Evolutionary conservation across 2,888 invertebrate species (phyloP).

Genomic region (Gastracanthus pulcherrimus): DNA sequence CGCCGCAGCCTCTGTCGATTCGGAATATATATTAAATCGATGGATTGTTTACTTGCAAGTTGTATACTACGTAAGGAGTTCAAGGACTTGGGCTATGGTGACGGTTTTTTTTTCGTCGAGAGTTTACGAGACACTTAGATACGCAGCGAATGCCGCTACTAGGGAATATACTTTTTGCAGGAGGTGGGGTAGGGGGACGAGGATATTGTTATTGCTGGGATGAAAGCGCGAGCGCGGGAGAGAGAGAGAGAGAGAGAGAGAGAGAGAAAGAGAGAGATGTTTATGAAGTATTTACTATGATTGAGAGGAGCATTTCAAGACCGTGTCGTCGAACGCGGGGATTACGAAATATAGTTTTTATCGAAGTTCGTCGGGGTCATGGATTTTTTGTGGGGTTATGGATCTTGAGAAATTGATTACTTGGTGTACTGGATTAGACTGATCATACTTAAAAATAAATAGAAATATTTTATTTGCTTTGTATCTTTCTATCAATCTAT

Average conservation of each 20-base stretch:
- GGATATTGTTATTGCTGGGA: not conserved
- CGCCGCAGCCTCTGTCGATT: not conserved
- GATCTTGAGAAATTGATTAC: too few species aligned
- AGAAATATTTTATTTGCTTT: too few species aligned
- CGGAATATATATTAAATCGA: not conserved
- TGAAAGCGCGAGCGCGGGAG: not conserved
- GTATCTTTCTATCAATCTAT: too few species aligned
- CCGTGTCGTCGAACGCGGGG: too few species aligned
- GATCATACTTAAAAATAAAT: too few species aligned
- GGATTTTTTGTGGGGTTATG: too few species aligned
- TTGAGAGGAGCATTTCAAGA: not conserved
- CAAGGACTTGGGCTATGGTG: not conserved
- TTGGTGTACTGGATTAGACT: too few species aligned
- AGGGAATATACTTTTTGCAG: constrained; percentile 1
- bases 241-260: not conserved
- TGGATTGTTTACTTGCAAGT: not conserved
- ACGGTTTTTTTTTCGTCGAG: not conserved
- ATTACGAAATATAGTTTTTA: not conserved
- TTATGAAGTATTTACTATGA: not conserved
- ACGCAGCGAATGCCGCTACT: not conserved
- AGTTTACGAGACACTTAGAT: not conserved
- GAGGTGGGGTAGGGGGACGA: not conserved
- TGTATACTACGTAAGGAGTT: not conserved
- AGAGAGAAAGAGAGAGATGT: not conserved
- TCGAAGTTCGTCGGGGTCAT: not conserved